phyloP scores from a whole-genome alignment of 1,140 invertebrate genomes.

The Calliphora vicina region DNA sequence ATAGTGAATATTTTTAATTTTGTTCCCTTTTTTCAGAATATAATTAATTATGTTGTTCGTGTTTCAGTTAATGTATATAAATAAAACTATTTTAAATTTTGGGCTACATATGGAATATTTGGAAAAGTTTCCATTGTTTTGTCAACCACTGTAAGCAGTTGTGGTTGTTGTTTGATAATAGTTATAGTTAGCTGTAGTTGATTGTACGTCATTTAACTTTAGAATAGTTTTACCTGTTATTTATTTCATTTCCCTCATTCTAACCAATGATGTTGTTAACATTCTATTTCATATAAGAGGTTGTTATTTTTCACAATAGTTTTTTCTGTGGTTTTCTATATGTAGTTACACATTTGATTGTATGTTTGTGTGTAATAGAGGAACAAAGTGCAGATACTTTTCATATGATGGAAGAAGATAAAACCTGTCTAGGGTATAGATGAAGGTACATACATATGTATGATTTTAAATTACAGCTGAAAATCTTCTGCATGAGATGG shows the following conservation, averaged over 20 bases:
- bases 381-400: background rate
- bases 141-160: no score
- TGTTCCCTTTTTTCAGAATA: no score
- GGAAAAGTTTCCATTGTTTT: no score
- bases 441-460: no score
- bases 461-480: background rate
- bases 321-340: background rate
- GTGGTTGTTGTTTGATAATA: no score
- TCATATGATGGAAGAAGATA: background rate
- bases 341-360: background rate
- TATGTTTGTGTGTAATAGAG: no score
- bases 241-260: background rate
- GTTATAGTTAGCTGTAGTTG: background rate
- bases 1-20: no score
- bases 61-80: no score
- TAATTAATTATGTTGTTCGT: no score
- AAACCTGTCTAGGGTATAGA: background rate
- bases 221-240: background rate
- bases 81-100: no score
- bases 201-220: background rate
- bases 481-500: background rate
- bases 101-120: no score
- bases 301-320: background rate
- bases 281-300: background rate
- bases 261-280: slow-evolving; percentile 13